Percentiles rank a stretch among this genome's conserved stretches.
phyloP scores from a whole-genome alignment of 2,113 vertebrate genomes.

The Python bivittatus region DNA sequence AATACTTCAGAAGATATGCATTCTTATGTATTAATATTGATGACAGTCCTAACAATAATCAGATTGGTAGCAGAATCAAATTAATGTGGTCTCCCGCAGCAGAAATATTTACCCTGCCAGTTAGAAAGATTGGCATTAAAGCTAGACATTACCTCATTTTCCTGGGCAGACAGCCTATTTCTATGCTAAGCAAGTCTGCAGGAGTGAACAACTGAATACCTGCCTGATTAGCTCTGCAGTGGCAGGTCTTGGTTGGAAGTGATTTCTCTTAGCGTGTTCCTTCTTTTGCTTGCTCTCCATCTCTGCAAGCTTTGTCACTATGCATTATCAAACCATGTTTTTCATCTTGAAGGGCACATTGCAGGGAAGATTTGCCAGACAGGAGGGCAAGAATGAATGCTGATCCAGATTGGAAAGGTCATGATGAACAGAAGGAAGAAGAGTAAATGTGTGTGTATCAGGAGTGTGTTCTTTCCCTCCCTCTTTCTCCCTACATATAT shows the following conservation, averaged over 20 bases:
- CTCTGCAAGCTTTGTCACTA: conserved; percentile 60
- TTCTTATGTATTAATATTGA: conserved; percentile 65
- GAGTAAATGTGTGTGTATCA: conserved; percentile 26
- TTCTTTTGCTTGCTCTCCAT: conserved; percentile 57
- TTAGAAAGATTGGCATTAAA: conserved; percentile 92
- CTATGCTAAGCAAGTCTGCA: conserved; percentile 91
- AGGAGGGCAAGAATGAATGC: conserved; percentile 60
- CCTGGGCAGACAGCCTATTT: conserved; percentile 92
- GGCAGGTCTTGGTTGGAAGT: conserved; percentile 72
- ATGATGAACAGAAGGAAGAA: conserved; percentile 53
- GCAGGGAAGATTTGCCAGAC: conserved; percentile 60
- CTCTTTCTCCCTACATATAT: conserved; percentile 33
- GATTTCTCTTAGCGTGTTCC: conserved; percentile 66
- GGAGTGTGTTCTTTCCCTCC: not conserved
- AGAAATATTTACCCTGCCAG: conserved; percentile 85
- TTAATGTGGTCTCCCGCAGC: conserved; percentile 75
- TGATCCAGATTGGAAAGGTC: conserved; percentile 66
- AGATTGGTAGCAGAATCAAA: conserved; percentile 71
- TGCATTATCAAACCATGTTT: conserved; percentile 58
- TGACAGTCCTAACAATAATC: conserved; percentile 68
- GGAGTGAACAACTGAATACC: conserved; percentile 88
- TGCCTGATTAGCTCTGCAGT: conserved; percentile 84
- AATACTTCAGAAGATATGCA: conserved; percentile 59
- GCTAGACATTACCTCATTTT: conserved; percentile 97
- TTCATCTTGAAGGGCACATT: conserved; percentile 64